Evolutionary conservation across 2,797 vertebrate species (phyloP).

Genomic region (Poecile montanus): DNA sequence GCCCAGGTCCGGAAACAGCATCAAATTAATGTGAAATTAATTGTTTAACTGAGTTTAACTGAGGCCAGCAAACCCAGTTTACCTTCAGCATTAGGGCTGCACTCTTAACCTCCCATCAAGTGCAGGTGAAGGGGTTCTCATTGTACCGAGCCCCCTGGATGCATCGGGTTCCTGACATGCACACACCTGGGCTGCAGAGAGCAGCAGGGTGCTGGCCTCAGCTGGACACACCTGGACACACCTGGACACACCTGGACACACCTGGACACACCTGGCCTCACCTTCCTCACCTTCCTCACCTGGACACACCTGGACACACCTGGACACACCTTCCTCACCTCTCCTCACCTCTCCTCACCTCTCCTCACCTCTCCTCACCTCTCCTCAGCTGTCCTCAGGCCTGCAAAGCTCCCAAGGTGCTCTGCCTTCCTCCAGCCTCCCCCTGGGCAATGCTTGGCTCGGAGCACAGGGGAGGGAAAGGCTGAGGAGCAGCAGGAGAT

Average conservation of each 20-base stretch:
- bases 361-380: too few relatives aligned
- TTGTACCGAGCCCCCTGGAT: background rate
- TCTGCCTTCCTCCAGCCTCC: background rate
- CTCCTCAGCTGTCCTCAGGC: too few relatives aligned
- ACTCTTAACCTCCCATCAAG: background rate
- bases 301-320: too few relatives aligned
- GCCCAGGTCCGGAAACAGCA: background rate
- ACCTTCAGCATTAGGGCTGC: background rate
- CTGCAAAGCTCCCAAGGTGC: background rate
- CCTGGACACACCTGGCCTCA: too few relatives aligned
- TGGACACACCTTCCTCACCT: too few relatives aligned
- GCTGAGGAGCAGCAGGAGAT: conserved; percentile 21
- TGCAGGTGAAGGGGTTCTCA: too few relatives aligned
- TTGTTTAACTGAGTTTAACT: background rate
- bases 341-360: too few relatives aligned
- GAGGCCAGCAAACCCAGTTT: background rate
- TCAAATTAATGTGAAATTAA: background rate
- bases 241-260: too few relatives aligned
- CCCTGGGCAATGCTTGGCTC: background rate
- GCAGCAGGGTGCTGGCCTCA: background rate
- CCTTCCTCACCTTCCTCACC: too few relatives aligned
- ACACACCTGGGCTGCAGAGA: background rate
- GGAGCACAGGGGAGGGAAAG: background rate
- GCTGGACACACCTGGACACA: too few relatives aligned
- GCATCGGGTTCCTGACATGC: background rate